These are phyloP conservation scores for Lagodon rhomboides DNA, from an alignment of 2,797 vertebrate species.

Conservation along the genomic window DNA sequence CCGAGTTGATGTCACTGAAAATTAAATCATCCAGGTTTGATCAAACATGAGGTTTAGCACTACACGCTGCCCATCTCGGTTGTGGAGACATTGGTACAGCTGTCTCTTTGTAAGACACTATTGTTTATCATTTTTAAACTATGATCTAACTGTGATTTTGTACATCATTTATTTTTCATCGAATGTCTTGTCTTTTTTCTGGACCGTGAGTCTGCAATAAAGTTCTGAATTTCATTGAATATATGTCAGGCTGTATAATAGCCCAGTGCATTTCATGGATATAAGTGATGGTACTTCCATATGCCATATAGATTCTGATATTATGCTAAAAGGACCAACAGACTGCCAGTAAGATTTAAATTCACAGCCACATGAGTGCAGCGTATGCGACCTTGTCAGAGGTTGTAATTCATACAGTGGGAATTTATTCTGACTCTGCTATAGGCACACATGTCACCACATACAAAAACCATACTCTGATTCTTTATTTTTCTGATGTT, in stretches of 20 bases:
- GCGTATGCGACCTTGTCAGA: slow-evolving; percentile 1
- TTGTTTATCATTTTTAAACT: too few relatives aligned
- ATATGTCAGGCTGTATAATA: not conserved
- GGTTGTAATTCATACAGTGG: not conserved
- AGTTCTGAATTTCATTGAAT: not conserved
- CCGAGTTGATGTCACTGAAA: too few relatives aligned
- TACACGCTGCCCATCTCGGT: too few relatives aligned
- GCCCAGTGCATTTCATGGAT: not conserved
- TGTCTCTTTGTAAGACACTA: too few relatives aligned
- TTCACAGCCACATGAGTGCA: not conserved
- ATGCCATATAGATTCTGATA: not conserved
- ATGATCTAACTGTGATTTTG: too few relatives aligned
- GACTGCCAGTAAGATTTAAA: not conserved
- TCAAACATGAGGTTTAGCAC: too few relatives aligned
- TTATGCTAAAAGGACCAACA: not conserved
- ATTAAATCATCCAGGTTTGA: too few relatives aligned
- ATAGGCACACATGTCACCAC: not conserved
- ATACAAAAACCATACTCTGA: not conserved
- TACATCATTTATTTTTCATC: too few relatives aligned
- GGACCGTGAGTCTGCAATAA: too few relatives aligned
- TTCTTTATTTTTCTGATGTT: not conserved
- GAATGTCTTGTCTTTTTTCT: too few relatives aligned
- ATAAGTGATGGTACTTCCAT: not conserved
- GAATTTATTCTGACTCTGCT: slow-evolving; percentile 7
- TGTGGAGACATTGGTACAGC: too few relatives aligned